Conservation (phyloP, 2,113 vertebrate species). For the Pycnonotus jocosus region DNA sequence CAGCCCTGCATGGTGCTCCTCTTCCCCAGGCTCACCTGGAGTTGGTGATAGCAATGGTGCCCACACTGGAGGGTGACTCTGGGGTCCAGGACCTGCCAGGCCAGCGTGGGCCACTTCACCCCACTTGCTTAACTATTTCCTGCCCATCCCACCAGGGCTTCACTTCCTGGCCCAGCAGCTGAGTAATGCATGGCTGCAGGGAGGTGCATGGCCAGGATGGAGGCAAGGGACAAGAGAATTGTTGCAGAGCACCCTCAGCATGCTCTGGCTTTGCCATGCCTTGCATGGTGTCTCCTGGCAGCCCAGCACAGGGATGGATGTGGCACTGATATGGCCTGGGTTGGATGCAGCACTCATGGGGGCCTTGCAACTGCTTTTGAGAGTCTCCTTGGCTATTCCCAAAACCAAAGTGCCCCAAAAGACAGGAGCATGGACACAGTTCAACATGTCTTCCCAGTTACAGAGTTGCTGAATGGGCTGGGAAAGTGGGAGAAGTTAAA, state of each 20-base stretch:
- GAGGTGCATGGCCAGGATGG: not conserved
- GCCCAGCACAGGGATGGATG: not conserved
- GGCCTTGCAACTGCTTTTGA: not conserved
- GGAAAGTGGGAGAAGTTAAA: not conserved
- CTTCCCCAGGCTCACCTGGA: rapidly evolving
- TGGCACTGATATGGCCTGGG: rapidly evolving
- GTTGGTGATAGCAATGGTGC: not conserved
- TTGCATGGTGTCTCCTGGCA: not conserved
- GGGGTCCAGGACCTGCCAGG: constrained; percentile 2
- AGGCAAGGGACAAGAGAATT: not conserved
- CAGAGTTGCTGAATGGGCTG: rapidly evolving
- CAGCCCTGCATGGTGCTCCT: not conserved
- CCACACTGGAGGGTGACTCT: not conserved
- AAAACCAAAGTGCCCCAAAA: not conserved
- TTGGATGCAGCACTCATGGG: not conserved
- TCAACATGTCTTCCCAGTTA: not conserved
- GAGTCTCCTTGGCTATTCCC: not conserved
- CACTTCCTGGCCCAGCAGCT: not conserved
- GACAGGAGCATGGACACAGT: rapidly evolving
- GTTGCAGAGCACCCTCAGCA: rapidly evolving
- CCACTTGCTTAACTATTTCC: constrained; percentile 35
- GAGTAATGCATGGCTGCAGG: not conserved
- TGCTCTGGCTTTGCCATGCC: rapidly evolving
- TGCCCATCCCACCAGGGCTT: constrained; percentile 26
- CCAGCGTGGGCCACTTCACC: not conserved